A percentile compares a stretch with the other conserved stretches of the same genome.
Evolutionary conservation across 2,797 vertebrate genomes (phyloP).

Genomic region (Nyctibius grandis): DNA sequence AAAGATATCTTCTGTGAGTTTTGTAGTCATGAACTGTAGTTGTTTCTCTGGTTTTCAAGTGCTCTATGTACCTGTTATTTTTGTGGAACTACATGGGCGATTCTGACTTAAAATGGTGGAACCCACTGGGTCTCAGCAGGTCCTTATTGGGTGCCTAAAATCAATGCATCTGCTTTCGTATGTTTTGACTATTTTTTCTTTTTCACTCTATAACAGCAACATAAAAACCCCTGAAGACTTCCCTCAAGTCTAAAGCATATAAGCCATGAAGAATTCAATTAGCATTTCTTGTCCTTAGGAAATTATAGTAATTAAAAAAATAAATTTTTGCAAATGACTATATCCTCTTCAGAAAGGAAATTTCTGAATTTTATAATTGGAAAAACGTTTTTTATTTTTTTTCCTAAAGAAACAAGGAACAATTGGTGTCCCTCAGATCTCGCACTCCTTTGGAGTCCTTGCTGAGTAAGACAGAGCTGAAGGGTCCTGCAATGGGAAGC

Average conservation of each 20-base stretch:
- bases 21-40: background rate
- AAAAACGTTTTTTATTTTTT: background rate
- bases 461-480: background rate
- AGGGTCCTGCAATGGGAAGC: background rate
- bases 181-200: background rate
- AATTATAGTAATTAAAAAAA: background rate
- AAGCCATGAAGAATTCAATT: background rate
- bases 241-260: background rate
- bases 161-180: background rate
- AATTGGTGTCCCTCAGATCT: background rate
- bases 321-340: background rate
- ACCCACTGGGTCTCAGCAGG: background rate
- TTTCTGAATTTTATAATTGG: background rate
- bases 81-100: fast-evolving
- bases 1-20: background rate
- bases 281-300: background rate
- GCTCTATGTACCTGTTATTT: background rate
- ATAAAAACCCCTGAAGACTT: background rate
- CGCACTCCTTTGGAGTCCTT: background rate
- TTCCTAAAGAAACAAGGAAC: background rate
- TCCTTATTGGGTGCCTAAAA: background rate
- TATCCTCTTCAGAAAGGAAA: background rate
- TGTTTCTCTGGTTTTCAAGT: background rate
- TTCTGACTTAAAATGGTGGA: background rate
- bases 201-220: background rate